A percentile compares a stretch with the other conserved stretches of the same genome.
Evolutionary conservation across 2,113 vertebrate genomes (phyloP).

Genomic region (Neofelis nebulosa): DNA sequence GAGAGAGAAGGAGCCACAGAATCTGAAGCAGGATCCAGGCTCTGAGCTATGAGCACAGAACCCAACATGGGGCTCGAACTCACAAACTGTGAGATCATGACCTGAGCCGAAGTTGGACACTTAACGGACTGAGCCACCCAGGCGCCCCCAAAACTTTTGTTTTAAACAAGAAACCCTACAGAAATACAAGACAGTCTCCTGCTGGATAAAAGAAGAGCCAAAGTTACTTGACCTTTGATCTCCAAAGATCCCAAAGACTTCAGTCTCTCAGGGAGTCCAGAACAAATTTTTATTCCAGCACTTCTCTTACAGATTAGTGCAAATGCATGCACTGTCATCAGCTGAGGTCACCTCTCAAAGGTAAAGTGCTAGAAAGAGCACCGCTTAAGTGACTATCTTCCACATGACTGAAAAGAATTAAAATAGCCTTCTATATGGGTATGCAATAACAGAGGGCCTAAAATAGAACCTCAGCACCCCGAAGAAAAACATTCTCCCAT

Average conservation of each 20-base stretch:
- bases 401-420: conserved; percentile 1
- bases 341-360: not conserved
- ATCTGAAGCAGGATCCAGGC: no score
- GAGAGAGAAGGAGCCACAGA: no score
- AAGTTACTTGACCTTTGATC: not conserved
- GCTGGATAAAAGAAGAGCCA: not conserved
- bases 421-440: not conserved
- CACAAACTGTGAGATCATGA: no score
- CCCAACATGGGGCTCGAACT: no score
- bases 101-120: no score
- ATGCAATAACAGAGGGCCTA: not conserved
- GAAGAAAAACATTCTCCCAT: not conserved
- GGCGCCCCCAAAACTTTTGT: not conserved
- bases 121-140: no score
- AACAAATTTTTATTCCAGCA: not conserved
- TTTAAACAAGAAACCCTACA: not conserved
- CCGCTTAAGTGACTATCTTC: not conserved
- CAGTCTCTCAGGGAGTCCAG: not conserved
- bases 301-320: not conserved
- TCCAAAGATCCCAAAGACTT: not conserved
- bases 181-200: not conserved
- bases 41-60: no score
- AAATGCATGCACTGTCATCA: not conserved
- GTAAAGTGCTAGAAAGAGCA: conserved; percentile 11
- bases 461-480: conserved; percentile 19